Conservation (phyloP, 2,113 vertebrate genomes). For the Crypturellus undulatus region DNA sequence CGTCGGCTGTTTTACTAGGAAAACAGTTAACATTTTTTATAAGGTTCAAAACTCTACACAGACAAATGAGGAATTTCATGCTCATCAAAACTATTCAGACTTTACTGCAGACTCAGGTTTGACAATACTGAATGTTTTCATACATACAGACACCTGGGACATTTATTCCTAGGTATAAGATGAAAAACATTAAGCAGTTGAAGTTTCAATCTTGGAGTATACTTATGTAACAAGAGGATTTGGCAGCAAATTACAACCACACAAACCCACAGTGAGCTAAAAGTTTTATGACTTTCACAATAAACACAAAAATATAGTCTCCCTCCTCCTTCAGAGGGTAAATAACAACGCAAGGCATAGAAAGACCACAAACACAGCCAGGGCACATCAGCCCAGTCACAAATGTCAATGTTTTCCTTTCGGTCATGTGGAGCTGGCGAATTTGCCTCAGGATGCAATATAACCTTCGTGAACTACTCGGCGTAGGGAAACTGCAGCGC, state of each 20-base stretch:
- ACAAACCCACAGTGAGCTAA: background rate
- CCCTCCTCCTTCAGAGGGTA: background rate
- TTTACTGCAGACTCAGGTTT: background rate
- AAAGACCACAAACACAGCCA: background rate
- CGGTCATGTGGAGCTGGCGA: slow-evolving; percentile 3
- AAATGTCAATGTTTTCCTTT: slow-evolving; percentile 6
- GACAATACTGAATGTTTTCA: background rate
- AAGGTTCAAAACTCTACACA: background rate
- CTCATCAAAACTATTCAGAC: background rate
- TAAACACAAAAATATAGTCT: background rate
- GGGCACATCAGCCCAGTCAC: background rate
- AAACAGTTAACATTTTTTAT: background rate
- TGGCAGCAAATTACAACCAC: background rate
- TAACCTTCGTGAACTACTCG: background rate
- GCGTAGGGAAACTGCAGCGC: background rate
- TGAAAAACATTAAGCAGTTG: background rate
- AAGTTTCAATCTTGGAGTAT: background rate
- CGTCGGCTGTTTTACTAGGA: background rate
- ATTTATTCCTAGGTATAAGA: background rate
- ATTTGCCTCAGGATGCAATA: background rate
- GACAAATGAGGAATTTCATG: background rate
- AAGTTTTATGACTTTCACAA: background rate
- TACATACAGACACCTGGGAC: background rate
- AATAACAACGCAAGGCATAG: slow-evolving; percentile 1
- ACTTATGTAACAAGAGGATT: background rate